Base-by-base conservation (phyloP, 2,888 invertebrate genomes). In the Pheosia tremula region DNA sequence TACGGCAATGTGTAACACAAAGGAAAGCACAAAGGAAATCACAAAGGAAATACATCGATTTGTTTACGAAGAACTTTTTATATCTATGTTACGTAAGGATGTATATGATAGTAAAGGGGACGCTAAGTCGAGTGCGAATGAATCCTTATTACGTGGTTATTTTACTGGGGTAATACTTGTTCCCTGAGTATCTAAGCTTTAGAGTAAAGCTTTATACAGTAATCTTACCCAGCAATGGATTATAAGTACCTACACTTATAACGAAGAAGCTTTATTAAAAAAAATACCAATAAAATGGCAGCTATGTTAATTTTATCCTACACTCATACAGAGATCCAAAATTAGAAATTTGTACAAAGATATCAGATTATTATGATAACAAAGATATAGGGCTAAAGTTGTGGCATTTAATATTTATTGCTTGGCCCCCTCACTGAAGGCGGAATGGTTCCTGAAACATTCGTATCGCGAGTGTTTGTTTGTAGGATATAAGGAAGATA, bases 1-100 rank as follows among this genome's bases (percentile, higher is more conserved):
- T 78, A 77, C 58, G 67, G 60, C 70, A 71, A 64, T 75, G 74
- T 77, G 68, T 69, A 75, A 60, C 52, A 63, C 59, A 69, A 69
- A 66, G 60, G 55, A 52, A 57, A 54, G 13, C 24, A 24, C 1
- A 24, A 24, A 24, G 10, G 63, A 61, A 57, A 60, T 38, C 24
- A 24, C 1, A 24, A 24, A 24, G 10, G 63, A 61, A 57, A 60
- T 38, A 59, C 53, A 62, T 66, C 60, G 66, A 62, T 66, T 66
- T 64, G 50, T 53, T 54, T 60, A 49, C 59, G 50, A 47, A 61
- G 62, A 57, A 54, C 41, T 39, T 8, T 60, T 63, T 58, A 56
- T 50, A 24, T 50, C 1, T 50, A 24, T n/a, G 9, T 50, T 24
- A 24, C 9, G 24, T 50, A n/a, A n/a, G 47, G n/a, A 47, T n/a